Base-by-base conservation (phyloP, 2,113 vertebrate species). In the Phodopus roborovskii region DNA sequence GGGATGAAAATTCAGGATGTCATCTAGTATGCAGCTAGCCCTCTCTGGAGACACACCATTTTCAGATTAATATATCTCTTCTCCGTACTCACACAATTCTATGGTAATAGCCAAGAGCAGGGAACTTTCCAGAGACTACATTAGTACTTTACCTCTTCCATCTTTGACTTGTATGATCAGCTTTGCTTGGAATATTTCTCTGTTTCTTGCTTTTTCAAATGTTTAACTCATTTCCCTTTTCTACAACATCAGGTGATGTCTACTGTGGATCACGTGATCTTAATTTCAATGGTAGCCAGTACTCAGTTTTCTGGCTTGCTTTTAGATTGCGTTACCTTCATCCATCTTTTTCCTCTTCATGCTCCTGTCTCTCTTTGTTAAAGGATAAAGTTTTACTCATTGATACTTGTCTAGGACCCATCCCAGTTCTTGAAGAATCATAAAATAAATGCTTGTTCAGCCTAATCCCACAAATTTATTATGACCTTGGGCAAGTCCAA, bases 401-500 rank as follows among this genome's bases (percentile, higher is more conserved):
- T 50, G 95, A 88, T 93, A 66, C 74, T 56, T 60, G 12, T 71
- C 28, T 36, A 87, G 62, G 19, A 94, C 66, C 11, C 89, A 79
- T 36, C 71, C 91, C 20, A 86, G 39, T 86, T n/a, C 53, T 66
- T 53, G 17, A 95, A 90, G 90, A 2, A 88, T 71, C n/a, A 66
- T 64, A 85, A 94, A 88, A 66, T 64, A 85, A 94, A 88, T 56
- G 90, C 36, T 92, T 70, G 4, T 85, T 88, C 92, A 94, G 64
- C 12, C 62, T 58, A 96, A 91, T 33, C 82, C 60, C 74, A 78
- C 73, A 82, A 85, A 94, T 92, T 96, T 95, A 92, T 94, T 94
- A 71, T 64, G 96, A 95, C 92, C 92, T 48, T 83, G 73, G 96
- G 91, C 91, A 97, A 97, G 91, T 94, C 92, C 58, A 66, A 96